phyloP scores from a whole-genome alignment of 2,797 vertebrate species.

The Fratercula arctica region DNA sequence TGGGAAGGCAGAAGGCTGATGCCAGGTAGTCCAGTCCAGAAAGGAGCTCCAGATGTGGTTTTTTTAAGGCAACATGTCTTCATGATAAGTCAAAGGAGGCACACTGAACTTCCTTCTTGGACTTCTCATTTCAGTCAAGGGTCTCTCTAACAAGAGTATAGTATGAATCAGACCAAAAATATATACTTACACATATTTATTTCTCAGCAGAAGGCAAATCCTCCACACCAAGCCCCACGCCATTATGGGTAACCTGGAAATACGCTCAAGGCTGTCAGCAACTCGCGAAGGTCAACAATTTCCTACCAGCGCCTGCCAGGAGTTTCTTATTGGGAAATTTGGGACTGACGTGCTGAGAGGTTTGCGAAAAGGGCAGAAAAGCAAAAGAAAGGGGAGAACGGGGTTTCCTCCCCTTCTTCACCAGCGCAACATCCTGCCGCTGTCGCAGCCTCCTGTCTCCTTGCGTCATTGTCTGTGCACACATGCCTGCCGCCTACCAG shows the following conservation, averaged over 20 bases:
- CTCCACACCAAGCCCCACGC: not conserved
- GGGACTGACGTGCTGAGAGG: not conserved
- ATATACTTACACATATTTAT: not conserved
- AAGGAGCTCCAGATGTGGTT: not conserved
- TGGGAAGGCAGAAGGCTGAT: not conserved
- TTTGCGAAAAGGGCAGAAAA: not conserved
- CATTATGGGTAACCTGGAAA: not conserved
- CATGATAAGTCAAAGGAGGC: not conserved
- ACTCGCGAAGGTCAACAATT: not conserved
- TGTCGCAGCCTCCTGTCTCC: not conserved
- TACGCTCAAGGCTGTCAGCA: not conserved
- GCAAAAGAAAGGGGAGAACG: not conserved
- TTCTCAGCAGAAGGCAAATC: not conserved
- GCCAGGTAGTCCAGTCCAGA: not conserved
- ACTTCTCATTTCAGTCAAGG: not conserved
- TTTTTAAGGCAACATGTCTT: not conserved
- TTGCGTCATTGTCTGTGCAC: not conserved
- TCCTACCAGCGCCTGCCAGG: not conserved
- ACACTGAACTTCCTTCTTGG: not conserved
- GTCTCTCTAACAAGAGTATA: not conserved
- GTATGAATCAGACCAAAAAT: not conserved
- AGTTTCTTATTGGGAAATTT: not conserved
- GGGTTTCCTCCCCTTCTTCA: not conserved
- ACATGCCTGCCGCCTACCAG: accelerated
- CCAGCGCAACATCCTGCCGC: accelerated